A percentile compares a stretch with the other conserved stretches of the same genome.
These are phyloP conservation scores for Hetaerina titia DNA, from an alignment of 2,888 invertebrate species.

Conservation along the genomic window DNA sequence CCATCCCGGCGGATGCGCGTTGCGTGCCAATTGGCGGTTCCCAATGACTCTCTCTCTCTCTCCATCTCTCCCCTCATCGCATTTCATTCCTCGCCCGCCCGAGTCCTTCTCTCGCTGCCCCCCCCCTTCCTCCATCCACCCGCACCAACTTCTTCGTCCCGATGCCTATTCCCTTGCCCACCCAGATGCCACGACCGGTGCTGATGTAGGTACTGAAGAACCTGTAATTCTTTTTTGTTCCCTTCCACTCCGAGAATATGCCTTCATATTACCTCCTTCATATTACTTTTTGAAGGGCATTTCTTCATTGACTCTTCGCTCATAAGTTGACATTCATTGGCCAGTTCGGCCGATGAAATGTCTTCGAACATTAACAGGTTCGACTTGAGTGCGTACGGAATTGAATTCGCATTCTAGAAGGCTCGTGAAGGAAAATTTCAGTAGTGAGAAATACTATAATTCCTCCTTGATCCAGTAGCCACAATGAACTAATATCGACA, in stretches of 20 bases:
- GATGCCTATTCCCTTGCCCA: neutral
- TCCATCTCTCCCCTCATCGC: neutral
- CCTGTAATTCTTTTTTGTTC: neutral
- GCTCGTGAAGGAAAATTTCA: too few relatives aligned
- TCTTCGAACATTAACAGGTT: too few relatives aligned
- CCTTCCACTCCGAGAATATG: neutral
- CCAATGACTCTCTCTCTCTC: neutral
- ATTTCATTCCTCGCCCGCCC: neutral
- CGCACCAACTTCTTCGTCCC: neutral
- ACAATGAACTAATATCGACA: too few relatives aligned
- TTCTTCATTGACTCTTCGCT: too few relatives aligned
- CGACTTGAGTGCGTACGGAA: too few relatives aligned
- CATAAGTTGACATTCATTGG: too few relatives aligned
- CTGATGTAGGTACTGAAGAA: neutral
- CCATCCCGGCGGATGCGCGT: conserved; percentile 28
- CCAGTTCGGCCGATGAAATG: too few relatives aligned
- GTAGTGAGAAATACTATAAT: too few relatives aligned
- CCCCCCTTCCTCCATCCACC: neutral
- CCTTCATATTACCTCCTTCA: too few relatives aligned
- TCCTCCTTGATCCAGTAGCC: too few relatives aligned
- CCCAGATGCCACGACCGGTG: neutral
- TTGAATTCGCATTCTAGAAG: too few relatives aligned
- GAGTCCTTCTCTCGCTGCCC: neutral
- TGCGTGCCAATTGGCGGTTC: conserved; percentile 53
- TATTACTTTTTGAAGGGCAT: too few relatives aligned